A percentile compares a stretch with the other conserved stretches of the same genome.
phyloP scores from a whole-genome alignment of 23 tunicate species.

The Botrylloides violaceus region DNA sequence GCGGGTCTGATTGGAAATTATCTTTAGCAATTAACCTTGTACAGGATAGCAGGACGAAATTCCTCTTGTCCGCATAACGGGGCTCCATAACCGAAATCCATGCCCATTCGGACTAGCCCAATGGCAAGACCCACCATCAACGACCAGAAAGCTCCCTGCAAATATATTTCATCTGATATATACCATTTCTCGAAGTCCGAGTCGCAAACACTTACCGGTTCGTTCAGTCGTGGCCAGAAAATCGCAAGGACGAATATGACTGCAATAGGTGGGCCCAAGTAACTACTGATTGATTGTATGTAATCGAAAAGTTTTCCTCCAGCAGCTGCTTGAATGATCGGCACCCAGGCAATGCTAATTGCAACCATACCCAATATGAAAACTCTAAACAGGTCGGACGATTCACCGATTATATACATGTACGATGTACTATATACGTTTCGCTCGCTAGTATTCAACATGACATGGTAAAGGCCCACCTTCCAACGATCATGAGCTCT shows the following conservation, averaged over 20 bases:
- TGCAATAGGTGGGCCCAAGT: slow-evolving; percentile 87
- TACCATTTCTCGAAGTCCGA: too few relatives aligned
- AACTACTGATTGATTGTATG: slow-evolving; percentile 88
- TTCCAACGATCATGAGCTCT: slow-evolving; percentile 86
- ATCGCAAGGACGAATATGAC: slow-evolving; percentile 76
- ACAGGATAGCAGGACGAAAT: slow-evolving; percentile 60
- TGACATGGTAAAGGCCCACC: slow-evolving; percentile 32
- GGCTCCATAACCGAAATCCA: slow-evolving; percentile 78
- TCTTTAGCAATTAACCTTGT: too few relatives aligned
- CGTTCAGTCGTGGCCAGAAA: slow-evolving; percentile 81
- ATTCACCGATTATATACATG: not conserved
- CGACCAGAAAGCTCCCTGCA: slow-evolving; percentile 92
- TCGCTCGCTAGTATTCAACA: too few relatives aligned
- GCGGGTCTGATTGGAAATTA: too few relatives aligned
- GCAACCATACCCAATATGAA: slow-evolving; percentile 72
- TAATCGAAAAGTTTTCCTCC: slow-evolving; percentile 86
- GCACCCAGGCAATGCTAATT: slow-evolving; percentile 87
- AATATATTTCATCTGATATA: not conserved
- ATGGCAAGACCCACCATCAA: slow-evolving; percentile 60
- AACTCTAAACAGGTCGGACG: slow-evolving; percentile 43
- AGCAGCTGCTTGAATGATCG: slow-evolving; percentile 70
- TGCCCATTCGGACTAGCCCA: slow-evolving; percentile 72
- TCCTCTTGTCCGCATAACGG: slow-evolving; percentile 87
- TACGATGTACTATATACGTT: not conserved
- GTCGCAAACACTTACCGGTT: slow-evolving; percentile 88